These are phyloP conservation scores for Micrasema longulum DNA, from an alignment of 1,140 invertebrate species.

Conservation along the genomic window DNA sequence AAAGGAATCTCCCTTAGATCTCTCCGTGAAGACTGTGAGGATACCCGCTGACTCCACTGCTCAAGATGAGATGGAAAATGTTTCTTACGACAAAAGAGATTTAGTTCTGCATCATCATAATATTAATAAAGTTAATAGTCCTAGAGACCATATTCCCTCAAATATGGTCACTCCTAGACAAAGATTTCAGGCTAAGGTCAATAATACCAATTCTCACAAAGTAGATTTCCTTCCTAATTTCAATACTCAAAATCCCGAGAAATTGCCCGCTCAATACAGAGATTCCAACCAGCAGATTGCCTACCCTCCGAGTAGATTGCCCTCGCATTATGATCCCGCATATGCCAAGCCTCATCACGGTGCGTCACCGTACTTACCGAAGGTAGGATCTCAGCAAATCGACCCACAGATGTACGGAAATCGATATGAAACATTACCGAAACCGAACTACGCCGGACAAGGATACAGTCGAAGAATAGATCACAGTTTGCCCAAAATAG, in stretches of 20 bases:
- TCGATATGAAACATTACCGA: conserved; percentile 55
- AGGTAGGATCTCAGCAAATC: conserved; percentile 38
- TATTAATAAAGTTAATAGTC: conserved; percentile 6
- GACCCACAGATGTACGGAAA: conserved; percentile 36
- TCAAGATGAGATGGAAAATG: conserved; percentile 73
- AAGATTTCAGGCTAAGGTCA: conserved; percentile 51
- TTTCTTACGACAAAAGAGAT: conserved; percentile 56
- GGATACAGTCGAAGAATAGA: conserved; percentile 57
- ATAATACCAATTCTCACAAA: conserved; percentile 72
- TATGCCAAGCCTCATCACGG: conserved; percentile 20
- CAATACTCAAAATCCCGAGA: conserved; percentile 58
- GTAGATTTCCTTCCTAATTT: conserved; percentile 79
- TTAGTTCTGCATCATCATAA: conserved; percentile 38
- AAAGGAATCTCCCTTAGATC: conserved; percentile 82
- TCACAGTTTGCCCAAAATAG: conserved; percentile 63
- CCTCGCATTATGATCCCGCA: conserved; percentile 25
- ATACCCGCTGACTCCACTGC: conserved; percentile 87
- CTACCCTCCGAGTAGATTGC: conserved; percentile 1
- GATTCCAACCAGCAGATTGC: conserved; percentile 23
- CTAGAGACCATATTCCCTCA: conserved; percentile 19
- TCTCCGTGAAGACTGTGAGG: conserved; percentile 87
- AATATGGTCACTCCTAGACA: conserved; percentile 41
- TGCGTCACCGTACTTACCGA: conserved; percentile 45
- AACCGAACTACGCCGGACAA: conserved; percentile 47
- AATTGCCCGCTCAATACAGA: conserved; percentile 27